Percentiles rank a stretch among this genome's conserved stretches.
phyloP scores from a whole-genome alignment of 2,113 vertebrate species.

The Syrmaticus mikado region DNA sequence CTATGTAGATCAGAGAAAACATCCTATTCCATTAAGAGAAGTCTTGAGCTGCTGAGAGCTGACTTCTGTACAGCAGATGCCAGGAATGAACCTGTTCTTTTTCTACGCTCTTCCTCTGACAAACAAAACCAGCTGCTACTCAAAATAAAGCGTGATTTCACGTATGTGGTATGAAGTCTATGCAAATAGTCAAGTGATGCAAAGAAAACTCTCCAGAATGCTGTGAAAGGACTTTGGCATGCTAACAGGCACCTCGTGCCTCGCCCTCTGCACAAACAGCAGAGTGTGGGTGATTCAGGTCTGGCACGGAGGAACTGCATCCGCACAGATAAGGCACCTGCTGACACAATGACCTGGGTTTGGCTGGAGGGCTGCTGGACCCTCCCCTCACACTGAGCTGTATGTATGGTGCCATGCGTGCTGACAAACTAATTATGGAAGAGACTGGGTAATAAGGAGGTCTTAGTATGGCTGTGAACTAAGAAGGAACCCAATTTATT shows the following conservation, averaged over 20 bases:
- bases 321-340: neutral
- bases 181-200: neutral
- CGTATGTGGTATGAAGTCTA: neutral
- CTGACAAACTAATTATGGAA: neutral
- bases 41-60: neutral
- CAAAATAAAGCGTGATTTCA: conserved; percentile 31
- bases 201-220: neutral
- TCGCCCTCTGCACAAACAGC: conserved; percentile 52
- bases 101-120: neutral
- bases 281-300: neutral
- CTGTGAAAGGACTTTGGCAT: conserved; percentile 24
- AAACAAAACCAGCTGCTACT: neutral
- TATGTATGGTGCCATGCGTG: fast-evolving
- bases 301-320: neutral
- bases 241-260: neutral
- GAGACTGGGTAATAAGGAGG: neutral
- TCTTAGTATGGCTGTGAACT: neutral
- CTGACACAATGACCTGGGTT: fast-evolving
- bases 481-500: neutral
- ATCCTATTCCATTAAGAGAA: neutral
- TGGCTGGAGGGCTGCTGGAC: neutral
- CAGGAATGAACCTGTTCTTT: neutral
- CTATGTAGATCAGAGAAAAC: neutral
- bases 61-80: neutral
- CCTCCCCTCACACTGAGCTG: neutral